Conservation (phyloP, 1,140 invertebrate species). For the Drosophila sp. region DNA sequence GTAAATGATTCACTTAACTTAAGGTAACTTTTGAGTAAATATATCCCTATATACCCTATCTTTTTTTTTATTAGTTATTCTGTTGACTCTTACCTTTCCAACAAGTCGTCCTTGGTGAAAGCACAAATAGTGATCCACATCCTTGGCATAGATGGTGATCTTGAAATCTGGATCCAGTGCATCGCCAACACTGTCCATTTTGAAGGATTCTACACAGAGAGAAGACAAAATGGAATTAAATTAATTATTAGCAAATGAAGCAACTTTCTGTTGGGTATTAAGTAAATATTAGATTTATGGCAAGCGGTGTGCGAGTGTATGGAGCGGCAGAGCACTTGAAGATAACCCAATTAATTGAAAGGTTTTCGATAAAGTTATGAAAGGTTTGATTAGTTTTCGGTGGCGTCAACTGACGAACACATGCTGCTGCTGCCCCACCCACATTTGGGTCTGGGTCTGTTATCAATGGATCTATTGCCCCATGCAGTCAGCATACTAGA, state of each 20-base stretch:
- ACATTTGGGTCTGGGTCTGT: background rate
- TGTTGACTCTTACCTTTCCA: conserved; percentile 72
- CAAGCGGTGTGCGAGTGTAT: conserved; percentile 9
- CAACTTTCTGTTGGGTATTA: conserved; percentile 31
- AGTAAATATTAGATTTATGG: conserved; percentile 59
- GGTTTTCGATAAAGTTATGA: conserved; percentile 78
- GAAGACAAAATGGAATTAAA: conserved; percentile 55
- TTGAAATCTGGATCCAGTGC: conserved; percentile 64
- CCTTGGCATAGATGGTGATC: conserved; percentile 73
- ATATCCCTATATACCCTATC: too few species aligned
- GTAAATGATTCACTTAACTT: too few species aligned
- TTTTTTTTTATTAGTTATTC: background rate
- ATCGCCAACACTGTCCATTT: conserved; percentile 72
- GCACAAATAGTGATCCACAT: conserved; percentile 75
- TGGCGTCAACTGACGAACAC: conserved; percentile 10
- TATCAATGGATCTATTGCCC: background rate
- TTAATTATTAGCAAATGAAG: conserved; percentile 67
- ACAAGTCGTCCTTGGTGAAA: conserved; percentile 71
- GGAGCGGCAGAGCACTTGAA: conserved; percentile 30
- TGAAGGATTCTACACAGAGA: conserved; percentile 65
- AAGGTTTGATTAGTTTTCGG: conserved; percentile 65
- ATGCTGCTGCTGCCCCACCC: background rate
- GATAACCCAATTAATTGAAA: conserved; percentile 82
- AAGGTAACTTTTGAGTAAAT: too few species aligned
- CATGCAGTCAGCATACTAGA: background rate